Evolutionary conservation across 1,140 invertebrate genomes (phyloP).

Genomic region (Hycleus cichorii): DNA sequence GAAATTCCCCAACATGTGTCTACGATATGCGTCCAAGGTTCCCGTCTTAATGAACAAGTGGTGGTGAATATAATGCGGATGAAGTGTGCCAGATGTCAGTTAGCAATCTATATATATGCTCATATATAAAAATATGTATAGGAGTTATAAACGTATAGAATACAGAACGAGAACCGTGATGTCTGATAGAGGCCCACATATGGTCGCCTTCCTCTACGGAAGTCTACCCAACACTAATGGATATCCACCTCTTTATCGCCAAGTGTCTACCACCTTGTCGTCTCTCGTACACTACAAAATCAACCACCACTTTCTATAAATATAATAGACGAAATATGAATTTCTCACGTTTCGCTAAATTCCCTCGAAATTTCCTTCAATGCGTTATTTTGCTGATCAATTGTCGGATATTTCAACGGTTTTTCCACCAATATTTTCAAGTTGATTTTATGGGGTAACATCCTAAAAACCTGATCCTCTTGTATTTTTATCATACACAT

Average conservation of each 20-base stretch:
- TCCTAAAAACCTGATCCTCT: too few relatives aligned
- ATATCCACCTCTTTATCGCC: conserved; percentile 6
- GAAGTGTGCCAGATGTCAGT: conserved; percentile 8
- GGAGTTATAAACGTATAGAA: too few relatives aligned
- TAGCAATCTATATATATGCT: too few relatives aligned
- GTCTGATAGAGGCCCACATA: neutral
- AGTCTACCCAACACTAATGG: conserved; percentile 4
- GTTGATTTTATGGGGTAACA: too few relatives aligned
- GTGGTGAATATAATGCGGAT: conserved; percentile 1
- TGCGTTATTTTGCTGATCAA: too few relatives aligned
- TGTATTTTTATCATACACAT: too few relatives aligned
- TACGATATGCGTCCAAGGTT: neutral
- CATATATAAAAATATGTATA: too few relatives aligned
- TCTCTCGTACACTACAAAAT: neutral
- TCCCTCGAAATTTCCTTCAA: too few relatives aligned
- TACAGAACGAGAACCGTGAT: too few relatives aligned
- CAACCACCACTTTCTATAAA: conserved; percentile 2
- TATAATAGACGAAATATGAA: neutral
- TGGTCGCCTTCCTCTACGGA: conserved; percentile 6
- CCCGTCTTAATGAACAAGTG: conserved; percentile 1
- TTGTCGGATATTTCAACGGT: too few relatives aligned
- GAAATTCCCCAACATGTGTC: neutral
- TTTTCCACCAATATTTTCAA: too few relatives aligned
- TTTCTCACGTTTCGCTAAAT: neutral
- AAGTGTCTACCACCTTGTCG: conserved; percentile 1